Evolutionary conservation across 2,888 invertebrate genomes (phyloP), one percentile per base, ranked within the genome.

Genomic region (Pyrrhia umbra): DNA sequence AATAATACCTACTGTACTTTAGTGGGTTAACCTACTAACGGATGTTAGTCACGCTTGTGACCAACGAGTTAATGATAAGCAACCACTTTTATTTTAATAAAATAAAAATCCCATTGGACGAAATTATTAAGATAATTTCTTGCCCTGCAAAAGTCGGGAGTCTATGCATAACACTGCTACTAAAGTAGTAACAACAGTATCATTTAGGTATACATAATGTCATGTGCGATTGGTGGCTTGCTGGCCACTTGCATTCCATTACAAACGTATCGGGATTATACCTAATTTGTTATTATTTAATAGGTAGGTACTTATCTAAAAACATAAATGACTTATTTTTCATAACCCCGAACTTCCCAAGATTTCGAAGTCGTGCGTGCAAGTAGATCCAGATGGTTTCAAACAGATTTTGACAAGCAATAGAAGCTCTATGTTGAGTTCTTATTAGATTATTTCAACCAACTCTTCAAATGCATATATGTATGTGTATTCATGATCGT

Each of bases 161-260:
- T 37, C 43, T 0, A 18, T 27, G 18, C 59, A 40, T 46, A 66
- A 40, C 20, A 51, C 39, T 18, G 61, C 20, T n/a, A 39, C 10
- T 25, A 20, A 4, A 2, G 13, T 4, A 30, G 10, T 30, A 30
- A 10, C 37, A 37, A 37, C 27, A 40, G 18, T 52, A 42, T 51
- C 49, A 55, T 51, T 69, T 55, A n/a, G n/a, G n/a, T n/a, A n/a
- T n/a, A 50, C 70, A 56, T 56, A 69, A 63, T 37, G n/a, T n/a
- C n/a, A n/a, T n/a, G 25, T 9, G 21, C 21, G 49, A 8, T 42
- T 27, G 25, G 49, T 50, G 25, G 18, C 23, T 10, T 15, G 18
- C 21, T 6, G 18, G n/a, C 50, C 50, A 37, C 40, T 46, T 23
- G 18, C n/a, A 69, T 40, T 37, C 39, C 6, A 18, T 27, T 46